A percentile compares a stretch with the other conserved stretches of the same genome.
These are phyloP conservation scores for Macrophya alboannulata DNA, from an alignment of 2,888 invertebrate species.

Conservation along the genomic window DNA sequence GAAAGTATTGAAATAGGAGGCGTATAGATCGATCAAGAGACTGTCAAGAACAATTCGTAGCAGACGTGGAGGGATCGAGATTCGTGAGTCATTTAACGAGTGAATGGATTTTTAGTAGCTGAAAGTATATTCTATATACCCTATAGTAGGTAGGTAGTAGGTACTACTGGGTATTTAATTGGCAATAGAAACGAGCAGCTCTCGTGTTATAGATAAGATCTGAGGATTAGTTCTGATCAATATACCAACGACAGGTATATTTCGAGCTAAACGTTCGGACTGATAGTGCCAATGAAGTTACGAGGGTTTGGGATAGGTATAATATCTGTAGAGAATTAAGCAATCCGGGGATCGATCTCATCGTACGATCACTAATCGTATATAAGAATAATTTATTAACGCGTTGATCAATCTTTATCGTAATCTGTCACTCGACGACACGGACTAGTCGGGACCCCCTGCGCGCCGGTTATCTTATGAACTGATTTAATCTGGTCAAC, in stretches of 20 bases:
- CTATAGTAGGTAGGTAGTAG: too few relatives aligned
- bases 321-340: neutral
- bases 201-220: slow-evolving; percentile 26
- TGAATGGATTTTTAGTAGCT: neutral
- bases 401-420: slow-evolving; percentile 26
- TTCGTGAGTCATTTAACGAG: slow-evolving; percentile 32
- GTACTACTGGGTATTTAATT: neutral
- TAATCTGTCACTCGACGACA: slow-evolving; percentile 14
- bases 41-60: neutral
- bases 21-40: slow-evolving; percentile 13
- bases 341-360: neutral
- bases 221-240: neutral
- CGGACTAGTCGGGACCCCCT: neutral
- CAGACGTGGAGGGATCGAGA: neutral
- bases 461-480: neutral
- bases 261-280: slow-evolving; percentile 2
- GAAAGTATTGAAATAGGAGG: neutral
- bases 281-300: neutral
- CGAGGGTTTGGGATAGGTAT: neutral
- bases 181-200: slow-evolving; percentile 15
- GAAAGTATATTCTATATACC: neutral
- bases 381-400: slow-evolving; percentile 26
- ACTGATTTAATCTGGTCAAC: slow-evolving; percentile 10
- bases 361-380: neutral
- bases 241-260: slow-evolving; percentile 14